Conservation (phyloP, 2,113 vertebrate species). For the Neotoma lepida region DNA sequence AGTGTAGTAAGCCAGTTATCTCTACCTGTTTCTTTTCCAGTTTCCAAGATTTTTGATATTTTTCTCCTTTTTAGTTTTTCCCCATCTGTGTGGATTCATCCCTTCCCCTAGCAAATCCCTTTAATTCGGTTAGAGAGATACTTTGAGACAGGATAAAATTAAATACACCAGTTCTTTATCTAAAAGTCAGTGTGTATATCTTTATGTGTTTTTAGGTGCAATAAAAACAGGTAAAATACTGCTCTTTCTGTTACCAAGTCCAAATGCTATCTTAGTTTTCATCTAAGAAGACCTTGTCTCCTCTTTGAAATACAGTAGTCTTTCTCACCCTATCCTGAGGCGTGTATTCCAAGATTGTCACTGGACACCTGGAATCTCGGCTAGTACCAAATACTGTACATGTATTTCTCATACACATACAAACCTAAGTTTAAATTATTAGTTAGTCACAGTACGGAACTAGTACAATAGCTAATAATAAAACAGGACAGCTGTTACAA, state of each 20-base stretch:
- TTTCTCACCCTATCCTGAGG: background rate
- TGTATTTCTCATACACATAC: background rate
- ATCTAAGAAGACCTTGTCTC: background rate
- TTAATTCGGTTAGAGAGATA: constrained; percentile 18
- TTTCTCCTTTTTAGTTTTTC: background rate
- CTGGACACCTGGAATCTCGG: background rate
- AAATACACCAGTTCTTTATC: constrained; percentile 6
- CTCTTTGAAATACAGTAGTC: constrained; percentile 3
- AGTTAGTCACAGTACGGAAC: background rate
- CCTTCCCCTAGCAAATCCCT: background rate
- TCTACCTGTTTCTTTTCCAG: constrained; percentile 7
- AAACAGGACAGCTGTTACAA: background rate
- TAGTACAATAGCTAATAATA: background rate
- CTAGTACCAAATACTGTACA: background rate
- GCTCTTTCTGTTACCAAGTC: constrained; percentile 18
- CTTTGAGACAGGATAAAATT: background rate
- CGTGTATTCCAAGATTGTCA: background rate
- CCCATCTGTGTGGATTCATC: background rate
- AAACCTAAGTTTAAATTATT: background rate
- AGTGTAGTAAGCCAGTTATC: background rate
- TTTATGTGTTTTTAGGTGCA: constrained; percentile 50
- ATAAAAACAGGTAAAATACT: constrained; percentile 34
- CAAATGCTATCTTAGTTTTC: constrained; percentile 20
- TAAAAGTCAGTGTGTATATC: background rate
- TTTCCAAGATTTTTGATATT: constrained; percentile 26